Base-by-base conservation (phyloP, 2,797 vertebrate species). In the Halcyon badia region DNA sequence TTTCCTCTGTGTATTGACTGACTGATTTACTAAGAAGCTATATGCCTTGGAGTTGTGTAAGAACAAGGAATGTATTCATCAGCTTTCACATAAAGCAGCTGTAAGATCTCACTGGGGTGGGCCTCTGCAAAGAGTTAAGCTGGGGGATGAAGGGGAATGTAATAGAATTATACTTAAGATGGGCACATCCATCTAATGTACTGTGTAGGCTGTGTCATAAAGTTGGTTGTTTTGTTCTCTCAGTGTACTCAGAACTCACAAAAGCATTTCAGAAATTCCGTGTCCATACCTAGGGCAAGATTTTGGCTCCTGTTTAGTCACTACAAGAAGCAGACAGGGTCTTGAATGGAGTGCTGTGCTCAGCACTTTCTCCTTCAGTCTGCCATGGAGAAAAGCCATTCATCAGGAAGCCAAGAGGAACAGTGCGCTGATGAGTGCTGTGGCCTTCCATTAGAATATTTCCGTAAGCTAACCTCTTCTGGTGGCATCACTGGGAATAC, bases 1-100 rank as follows among this genome's bases (percentile, higher is more conserved):
- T 94, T 77, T 85, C 94, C 87, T 93, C 89, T 89, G 90, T 87
- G 89, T 71, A 83, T 85, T 85, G 68, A 73, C 87, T 83, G 92
- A 73, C 95, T 95, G 90, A 72, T 93, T 89, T 84, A 73, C 70
- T 76, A 46, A 89, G 83, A 79, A 83, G 42, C 80, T 68, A 12
- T 64, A 83, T 52, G 90, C 90, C 86, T 94, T 85, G 70, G 81
- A 87, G 90, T 94, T 85, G 75, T 73, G 62, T 57, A 62, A 73
- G 89, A 90, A 92, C 80, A 95, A 93, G 79, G 70, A 87, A 87
- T 64, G 42, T 41, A 92, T 95, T 96, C 86, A 89, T 77, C 60
- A 79, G 71, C 83, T 89, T 83, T 90, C 87, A 28, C 21, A 60
- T 10, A 58, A 85, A 93, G 86, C 73, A 87, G 83, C 81, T 89